Percentiles rank a stretch among this genome's conserved stretches.
Evolutionary conservation across 2,888 invertebrate genomes (phyloP).

Genomic region (Cephonodes hylas): DNA sequence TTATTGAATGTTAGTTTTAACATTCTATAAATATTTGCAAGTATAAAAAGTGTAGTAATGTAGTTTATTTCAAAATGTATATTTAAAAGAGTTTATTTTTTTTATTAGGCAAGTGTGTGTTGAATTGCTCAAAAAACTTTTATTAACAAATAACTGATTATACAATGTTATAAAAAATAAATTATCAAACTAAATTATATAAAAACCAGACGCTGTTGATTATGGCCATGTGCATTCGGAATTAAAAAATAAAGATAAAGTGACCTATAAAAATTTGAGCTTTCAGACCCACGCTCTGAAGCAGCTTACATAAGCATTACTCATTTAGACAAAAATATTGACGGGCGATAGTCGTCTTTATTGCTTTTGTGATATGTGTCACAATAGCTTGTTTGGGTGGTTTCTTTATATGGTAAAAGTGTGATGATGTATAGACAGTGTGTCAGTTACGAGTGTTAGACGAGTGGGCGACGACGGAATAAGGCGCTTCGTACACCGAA

Average conservation of each 20-base stretch:
- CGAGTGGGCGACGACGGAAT: constrained; percentile 47
- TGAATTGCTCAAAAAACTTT: too few relatives aligned
- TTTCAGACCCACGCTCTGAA: constrained; percentile 23
- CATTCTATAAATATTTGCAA: too few relatives aligned
- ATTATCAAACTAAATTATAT: not conserved
- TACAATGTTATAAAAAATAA: too few relatives aligned
- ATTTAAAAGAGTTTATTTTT: too few relatives aligned
- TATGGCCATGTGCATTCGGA: not conserved
- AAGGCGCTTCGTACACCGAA: not conserved
- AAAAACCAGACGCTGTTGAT: not conserved
- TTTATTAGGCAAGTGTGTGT: too few relatives aligned
- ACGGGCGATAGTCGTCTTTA: constrained; percentile 17
- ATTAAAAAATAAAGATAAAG: constrained; percentile 14
- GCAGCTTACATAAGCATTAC: constrained; percentile 31
- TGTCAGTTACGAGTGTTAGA: constrained; percentile 26
- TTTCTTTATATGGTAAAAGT: constrained; percentile 32
- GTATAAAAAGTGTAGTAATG: too few relatives aligned
- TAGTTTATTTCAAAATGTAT: too few relatives aligned
- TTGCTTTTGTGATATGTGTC: not conserved
- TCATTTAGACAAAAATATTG: not conserved
- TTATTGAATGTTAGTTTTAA: too few relatives aligned
- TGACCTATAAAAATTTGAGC: constrained; percentile 24
- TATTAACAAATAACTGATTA: too few relatives aligned
- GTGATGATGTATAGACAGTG: constrained; percentile 31
- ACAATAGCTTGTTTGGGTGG: constrained; percentile 13